Evolutionary conservation across 2,888 invertebrate species (phyloP), one percentile per base, ranked within the genome.

Genomic region (Clunio marinus): DNA sequence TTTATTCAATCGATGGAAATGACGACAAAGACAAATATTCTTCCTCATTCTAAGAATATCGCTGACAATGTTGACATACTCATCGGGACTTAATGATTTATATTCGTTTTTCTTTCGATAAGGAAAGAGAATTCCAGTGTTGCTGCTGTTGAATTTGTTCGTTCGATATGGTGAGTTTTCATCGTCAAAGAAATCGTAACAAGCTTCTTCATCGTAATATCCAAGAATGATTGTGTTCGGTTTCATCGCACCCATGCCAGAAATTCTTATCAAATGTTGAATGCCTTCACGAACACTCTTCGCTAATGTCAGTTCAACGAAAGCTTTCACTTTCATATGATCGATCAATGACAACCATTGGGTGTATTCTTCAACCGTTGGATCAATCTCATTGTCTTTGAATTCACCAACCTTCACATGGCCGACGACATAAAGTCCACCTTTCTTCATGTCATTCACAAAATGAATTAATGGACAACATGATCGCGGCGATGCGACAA

Each of bases 191-290:
- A 93, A 93, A 76, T 96, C 93, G 41, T 81, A 80, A 0, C 91
- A 89, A 0, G 81, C 74, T 27, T 87, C 83, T 24, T 85, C 83
- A 75, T 98, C 97, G 71, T 93, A 86, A 81, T 96, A 99, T 17
- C 98, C 98, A 57, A 99, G 81, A 35, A 98, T 84, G 69, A 98
- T 93, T 0, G 98, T 98, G 76, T 99, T 99, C 0, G 98, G 97
- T 77, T 98, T 98, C 98, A 99, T 98, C 13, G 98, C 99, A 1
- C 99, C 99, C 76, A 99, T 87, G 2, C 99, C 99, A 0, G 95
- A 88, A 70, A 97, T 80, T 28, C 96, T 83, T 60, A 93, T 87
- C 71, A 99, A 82, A 79, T 99, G 97, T 70, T 93, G 92, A 51
- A 97, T 84, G 1, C 99, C 99, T 72, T 91, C 89, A 0, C 96